Evolutionary conservation across 2,888 invertebrate species (phyloP).

Genomic region (Troides aeacus): DNA sequence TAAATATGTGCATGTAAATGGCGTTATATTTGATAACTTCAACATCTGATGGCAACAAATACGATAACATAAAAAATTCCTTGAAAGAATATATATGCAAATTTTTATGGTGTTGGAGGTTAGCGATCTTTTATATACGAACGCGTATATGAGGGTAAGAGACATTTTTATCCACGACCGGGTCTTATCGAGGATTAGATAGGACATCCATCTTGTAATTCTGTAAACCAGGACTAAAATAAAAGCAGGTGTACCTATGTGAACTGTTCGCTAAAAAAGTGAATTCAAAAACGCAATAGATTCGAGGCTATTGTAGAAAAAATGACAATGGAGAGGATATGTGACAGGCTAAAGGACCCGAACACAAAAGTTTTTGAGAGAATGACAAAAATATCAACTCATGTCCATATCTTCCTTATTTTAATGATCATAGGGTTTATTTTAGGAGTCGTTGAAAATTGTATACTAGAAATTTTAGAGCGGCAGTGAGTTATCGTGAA

Average conservation of each 20-base stretch:
- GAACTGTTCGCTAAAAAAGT: conserved; percentile 62
- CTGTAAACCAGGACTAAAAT: conserved; percentile 40
- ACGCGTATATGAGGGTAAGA: too few relatives aligned
- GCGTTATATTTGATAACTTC: too few relatives aligned
- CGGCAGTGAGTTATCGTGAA: conserved; percentile 48
- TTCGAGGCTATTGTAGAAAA: conserved; percentile 61
- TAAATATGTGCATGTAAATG: too few relatives aligned
- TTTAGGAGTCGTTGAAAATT: conserved; percentile 35
- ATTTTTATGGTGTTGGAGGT: too few relatives aligned
- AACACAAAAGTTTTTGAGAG: conserved; percentile 67
- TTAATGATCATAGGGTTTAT: conserved; percentile 34
- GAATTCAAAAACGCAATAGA: conserved; percentile 58
- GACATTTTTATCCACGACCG: too few relatives aligned
- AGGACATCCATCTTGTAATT: background rate
- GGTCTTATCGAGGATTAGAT: too few relatives aligned
- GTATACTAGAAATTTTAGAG: conserved; percentile 30
- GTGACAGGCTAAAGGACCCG: conserved; percentile 75
- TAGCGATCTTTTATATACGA: too few relatives aligned
- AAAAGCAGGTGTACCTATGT: conserved; percentile 61
- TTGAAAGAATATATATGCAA: too few relatives aligned
- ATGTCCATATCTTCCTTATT: conserved; percentile 27
- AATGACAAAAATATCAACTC: conserved; percentile 41
- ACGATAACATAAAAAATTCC: too few relatives aligned
- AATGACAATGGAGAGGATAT: conserved; percentile 75
- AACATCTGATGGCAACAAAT: too few relatives aligned